phyloP scores from a whole-genome alignment of 1,140 invertebrate genomes.

The Anastrepha obliqua region DNA sequence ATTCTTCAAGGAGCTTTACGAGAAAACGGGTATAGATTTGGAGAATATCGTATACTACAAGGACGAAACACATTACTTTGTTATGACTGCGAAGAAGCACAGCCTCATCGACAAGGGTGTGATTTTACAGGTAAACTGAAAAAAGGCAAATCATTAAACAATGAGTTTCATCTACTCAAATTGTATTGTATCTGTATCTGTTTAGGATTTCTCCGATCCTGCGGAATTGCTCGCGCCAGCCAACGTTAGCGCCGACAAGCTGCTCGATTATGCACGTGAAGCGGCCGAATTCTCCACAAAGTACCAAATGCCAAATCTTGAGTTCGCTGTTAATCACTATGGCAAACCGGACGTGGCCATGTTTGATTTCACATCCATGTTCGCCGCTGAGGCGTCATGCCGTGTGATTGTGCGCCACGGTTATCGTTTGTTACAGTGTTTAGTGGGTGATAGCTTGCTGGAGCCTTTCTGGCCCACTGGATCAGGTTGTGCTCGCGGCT shows the following conservation, averaged over 20 bases:
- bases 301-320: conserved; percentile 89
- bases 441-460: conserved; percentile 96
- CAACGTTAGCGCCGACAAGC: conserved; percentile 92
- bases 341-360: conserved; percentile 98
- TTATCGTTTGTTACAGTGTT: conserved; percentile 87
- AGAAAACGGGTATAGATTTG: conserved; percentile 93
- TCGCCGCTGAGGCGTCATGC: conserved; percentile 95
- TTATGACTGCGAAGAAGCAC: conserved; percentile 99
- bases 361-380: conserved; percentile 99
- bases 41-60: conserved; percentile 99
- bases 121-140: conserved; percentile 81
- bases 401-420: conserved; percentile 83
- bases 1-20: conserved; percentile 95
- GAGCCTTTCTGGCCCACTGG: conserved; percentile 99
- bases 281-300: conserved; percentile 97
- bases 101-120: conserved; percentile 94
- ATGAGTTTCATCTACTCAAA: neutral
- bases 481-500: conserved; percentile 97
- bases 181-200: conserved; percentile 8
- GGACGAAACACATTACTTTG: conserved; percentile 99
- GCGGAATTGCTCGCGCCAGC: conserved; percentile 88
- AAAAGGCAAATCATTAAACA: conserved; percentile 9
- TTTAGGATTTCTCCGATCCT: conserved; percentile 92
- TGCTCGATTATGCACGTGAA: conserved; percentile 94
- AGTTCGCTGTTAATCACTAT: conserved; percentile 98